Evolutionary conservation across 2,797 vertebrate species (phyloP), one percentile per base, ranked within the genome.

Genomic region (Onychomys leucogaster): DNA sequence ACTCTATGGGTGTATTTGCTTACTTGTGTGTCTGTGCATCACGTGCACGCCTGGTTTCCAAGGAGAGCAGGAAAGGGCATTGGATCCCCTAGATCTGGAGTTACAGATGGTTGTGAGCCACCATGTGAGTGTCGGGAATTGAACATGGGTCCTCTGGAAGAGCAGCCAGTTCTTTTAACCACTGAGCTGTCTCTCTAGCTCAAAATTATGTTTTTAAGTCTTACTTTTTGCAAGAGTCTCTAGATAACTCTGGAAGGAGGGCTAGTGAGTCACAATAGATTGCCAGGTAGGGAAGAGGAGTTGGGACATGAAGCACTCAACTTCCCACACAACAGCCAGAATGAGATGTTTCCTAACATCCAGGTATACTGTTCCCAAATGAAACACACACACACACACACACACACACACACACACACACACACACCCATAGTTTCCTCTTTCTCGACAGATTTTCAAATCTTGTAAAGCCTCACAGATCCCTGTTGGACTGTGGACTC

Each of bases 141-240:
- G 65, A 71, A 71, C 49, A 27, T 52, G 67, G 84, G 65, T 55
- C 34, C 34, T 52, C 16, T 86, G 49, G 65, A 71, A 69, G 76
- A 86, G 34, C 21, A 49, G 61, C 19, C 61, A n/a, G 61, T 69
- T 67, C 83, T 86, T 63, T 87, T 87, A 71, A 55, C 85, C 23
- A 55, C 46, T 29, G 4, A 55, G 49, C 49, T 25, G 2, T 71
- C 49, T 71, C 34, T 52, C 34, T 34, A 37, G 29, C 23, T 87
- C 21, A 41, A 12, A 37, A 90, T 29, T 80, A 43, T 41, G 23
- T 52, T 81, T 93, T 75, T 84, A 88, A 32, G 9, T 49, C 21
- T 61, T 76, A 71, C 5, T 85, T 90, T 88, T 52, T 71, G 78
- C 90, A 97, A 69, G 77, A 95, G 59, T 95, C 90, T 86, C 43